phyloP scores from a whole-genome alignment of 2,888 invertebrate genomes.

The Drosophila hawaiiensis region DNA sequence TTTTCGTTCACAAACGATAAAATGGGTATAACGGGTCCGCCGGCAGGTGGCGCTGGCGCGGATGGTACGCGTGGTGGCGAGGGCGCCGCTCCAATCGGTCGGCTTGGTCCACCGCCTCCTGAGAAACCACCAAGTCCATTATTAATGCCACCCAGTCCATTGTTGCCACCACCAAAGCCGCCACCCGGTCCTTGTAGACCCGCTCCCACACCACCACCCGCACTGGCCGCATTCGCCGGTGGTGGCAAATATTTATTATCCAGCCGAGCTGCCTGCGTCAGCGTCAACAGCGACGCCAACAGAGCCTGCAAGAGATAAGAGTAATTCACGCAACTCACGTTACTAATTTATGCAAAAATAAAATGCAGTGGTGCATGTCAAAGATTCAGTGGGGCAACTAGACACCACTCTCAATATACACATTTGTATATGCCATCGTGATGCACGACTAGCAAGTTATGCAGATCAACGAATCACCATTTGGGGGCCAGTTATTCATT shows the following conservation, averaged over 20 bases:
- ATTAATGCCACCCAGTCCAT: constrained; percentile 84
- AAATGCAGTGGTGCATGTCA: constrained; percentile 33
- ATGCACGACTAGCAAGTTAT: constrained; percentile 55
- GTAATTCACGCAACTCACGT: constrained; percentile 23
- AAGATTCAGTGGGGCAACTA: constrained; percentile 37
- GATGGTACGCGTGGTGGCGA: constrained; percentile 74
- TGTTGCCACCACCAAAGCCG: constrained; percentile 81
- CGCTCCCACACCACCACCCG: constrained; percentile 84
- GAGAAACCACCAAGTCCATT: constrained; percentile 82
- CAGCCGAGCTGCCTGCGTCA: constrained; percentile 86
- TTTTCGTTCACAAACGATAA: constrained; percentile 87
- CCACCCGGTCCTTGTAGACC: constrained; percentile 81
- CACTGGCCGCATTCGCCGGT: constrained; percentile 85
- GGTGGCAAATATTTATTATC: constrained; percentile 88
- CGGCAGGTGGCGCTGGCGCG: constrained; percentile 69
- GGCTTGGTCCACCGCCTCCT: constrained; percentile 79
- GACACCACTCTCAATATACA: constrained; percentile 17
- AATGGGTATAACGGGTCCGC: constrained; percentile 85
- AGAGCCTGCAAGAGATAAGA: constrained; percentile 84
- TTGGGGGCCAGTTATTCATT: neutral
- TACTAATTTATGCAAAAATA: constrained; percentile 53
- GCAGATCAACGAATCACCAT: constrained; percentile 4
- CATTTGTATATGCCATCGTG: constrained; percentile 56
- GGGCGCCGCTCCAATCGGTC: constrained; percentile 80
- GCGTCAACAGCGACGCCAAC: constrained; percentile 81